phyloP scores from a whole-genome alignment of 2,797 vertebrate genomes.

The Hylomyscus alleni region DNA sequence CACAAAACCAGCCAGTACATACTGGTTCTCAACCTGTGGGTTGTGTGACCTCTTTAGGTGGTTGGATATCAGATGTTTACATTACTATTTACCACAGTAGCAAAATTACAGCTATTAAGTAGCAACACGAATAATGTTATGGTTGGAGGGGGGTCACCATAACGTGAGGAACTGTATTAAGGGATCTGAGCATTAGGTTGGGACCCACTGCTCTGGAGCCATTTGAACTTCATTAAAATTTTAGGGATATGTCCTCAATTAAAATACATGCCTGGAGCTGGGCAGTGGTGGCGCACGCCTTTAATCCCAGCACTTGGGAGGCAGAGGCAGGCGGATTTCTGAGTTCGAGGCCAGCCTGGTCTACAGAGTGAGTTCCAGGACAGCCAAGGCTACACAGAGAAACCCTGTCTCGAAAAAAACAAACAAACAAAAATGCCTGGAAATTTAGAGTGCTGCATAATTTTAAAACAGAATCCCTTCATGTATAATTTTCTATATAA shows the following conservation, averaged over 20 bases:
- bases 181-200: background rate
- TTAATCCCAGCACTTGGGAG: too few relatives aligned
- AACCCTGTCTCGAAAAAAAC: too few relatives aligned
- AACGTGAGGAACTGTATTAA: background rate
- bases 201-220: background rate
- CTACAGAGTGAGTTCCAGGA: too few relatives aligned
- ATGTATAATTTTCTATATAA: background rate
- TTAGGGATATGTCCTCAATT: background rate
- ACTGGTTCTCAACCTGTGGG: background rate
- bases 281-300: too few relatives aligned
- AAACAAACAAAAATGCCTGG: too few relatives aligned
- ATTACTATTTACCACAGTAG: background rate
- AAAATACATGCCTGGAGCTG: too few relatives aligned
- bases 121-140: background rate
- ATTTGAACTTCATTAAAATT: constrained; percentile 46
- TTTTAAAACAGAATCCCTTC: background rate
- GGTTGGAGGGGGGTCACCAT: background rate
- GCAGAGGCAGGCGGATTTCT: too few relatives aligned
- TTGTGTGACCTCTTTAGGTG: background rate
- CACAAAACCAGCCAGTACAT: too few relatives aligned
- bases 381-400: too few relatives aligned
- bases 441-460: background rate
- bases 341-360: too few relatives aligned
- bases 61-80: background rate
- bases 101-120: background rate